Base-by-base conservation (phyloP, 2,797 vertebrate species). In the Merluccius polli region DNA sequence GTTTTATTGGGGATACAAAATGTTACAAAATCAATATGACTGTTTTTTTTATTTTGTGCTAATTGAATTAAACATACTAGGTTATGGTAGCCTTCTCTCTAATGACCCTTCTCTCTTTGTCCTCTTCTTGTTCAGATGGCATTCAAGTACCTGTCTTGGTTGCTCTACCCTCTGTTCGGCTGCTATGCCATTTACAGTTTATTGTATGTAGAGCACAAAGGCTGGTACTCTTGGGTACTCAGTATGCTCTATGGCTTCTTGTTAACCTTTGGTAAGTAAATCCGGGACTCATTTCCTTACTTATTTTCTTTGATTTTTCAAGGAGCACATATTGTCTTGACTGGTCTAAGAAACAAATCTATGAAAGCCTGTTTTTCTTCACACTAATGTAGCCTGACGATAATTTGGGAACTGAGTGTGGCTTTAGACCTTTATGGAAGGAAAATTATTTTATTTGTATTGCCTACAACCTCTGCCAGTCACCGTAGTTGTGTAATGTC, bases 161-260 rank as follows among this genome's bases (percentile, higher is more conserved):
- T 96, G 74, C 95, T 99, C 44, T 99, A 96, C 90, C 97, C 97
- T 0, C 90, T 99, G 75, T 93, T 99, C 81, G 97, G 96, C 79
- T 98, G 97, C 88, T 99, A 99, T 0, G 95, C 97, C 0, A 73
- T 98, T 75, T 99, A 99, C 91, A 99, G 97, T 88, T 93, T 99
- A 78, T 86, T 99, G 85, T 99, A 98, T 71, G 93, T 97, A 84
- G 97, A 99, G 89, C 97, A 99, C 94, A 99, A 99, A 93, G 95
- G 97, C 92, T 99, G 97, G 97, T 98, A 98, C 92, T 99, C 97
- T 0, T 99, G 95, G 95, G 94, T 98, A 79, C 95, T 99, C 78
- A 93, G 97, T 89, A 98, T 98, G 97, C 95, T 99, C 73, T 99
- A 99, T 7, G 97, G 97, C 83, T 98, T 98, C 93, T 93, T 98